Evolutionary conservation across 1,140 invertebrate species (phyloP).

Genomic region (Drosophila pseudoobscura): DNA sequence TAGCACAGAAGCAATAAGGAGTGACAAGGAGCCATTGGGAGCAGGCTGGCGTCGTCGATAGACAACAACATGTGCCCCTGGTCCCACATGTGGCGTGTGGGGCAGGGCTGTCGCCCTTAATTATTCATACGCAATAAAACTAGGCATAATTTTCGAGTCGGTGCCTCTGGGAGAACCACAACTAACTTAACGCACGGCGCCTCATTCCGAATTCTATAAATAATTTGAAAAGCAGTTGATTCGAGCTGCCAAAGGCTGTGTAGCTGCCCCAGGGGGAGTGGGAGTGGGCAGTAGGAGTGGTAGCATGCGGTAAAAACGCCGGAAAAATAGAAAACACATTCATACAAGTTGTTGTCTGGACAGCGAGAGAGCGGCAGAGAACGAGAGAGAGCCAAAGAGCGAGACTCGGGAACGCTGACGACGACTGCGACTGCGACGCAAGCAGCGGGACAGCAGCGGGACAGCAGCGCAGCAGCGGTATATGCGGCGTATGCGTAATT

Average conservation of each 20-base stretch:
- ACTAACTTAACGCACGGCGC: conserved; percentile 46
- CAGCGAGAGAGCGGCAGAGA: conserved; percentile 4
- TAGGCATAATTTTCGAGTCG: conserved; percentile 61
- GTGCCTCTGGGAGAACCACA: conserved; percentile 1
- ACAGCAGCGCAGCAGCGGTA: conserved; percentile 24
- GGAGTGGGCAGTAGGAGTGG: not conserved
- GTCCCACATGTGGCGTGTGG: conserved; percentile 57
- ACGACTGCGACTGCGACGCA: conserved; percentile 21
- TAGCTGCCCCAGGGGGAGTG: conserved; percentile 1
- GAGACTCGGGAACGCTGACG: not conserved
- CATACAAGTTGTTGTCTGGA: conserved; percentile 72
- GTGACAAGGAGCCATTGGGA: not conserved
- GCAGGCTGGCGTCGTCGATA: conserved; percentile 17
- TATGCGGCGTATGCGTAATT: conserved; percentile 71
- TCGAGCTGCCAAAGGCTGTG: conserved; percentile 46
- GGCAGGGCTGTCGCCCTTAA: conserved; percentile 51
- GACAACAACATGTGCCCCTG: conserved; percentile 34
- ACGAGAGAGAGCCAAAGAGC: not conserved
- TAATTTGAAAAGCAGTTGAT: conserved; percentile 75
- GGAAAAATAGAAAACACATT: conserved; percentile 71
- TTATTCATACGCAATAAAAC: conserved; percentile 75
- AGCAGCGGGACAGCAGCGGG: conserved; percentile 14
- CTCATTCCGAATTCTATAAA: conserved; percentile 79
- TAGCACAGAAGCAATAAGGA: not conserved
- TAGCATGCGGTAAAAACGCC: conserved; percentile 28